Base-by-base conservation (phyloP, 35 echinoderm and acorn worm species). In the Hemicentrotus pulcherrimus region DNA sequence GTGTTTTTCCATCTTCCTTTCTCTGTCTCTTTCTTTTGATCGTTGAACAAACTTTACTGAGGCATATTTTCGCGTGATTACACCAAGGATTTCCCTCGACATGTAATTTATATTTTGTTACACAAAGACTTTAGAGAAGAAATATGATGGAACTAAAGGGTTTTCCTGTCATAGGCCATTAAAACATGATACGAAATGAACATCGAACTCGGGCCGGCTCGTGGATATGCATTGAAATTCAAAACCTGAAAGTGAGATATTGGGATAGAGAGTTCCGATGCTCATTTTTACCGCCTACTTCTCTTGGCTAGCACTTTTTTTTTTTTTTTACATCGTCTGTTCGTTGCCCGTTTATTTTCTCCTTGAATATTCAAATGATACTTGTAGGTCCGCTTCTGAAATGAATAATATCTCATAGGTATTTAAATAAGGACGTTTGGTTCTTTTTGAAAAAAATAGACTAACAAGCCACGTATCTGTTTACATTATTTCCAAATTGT, bases 21-120 rank as follows among this genome's bases (percentile, higher is more conserved):
- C 65, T 78, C 65, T 28, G 65, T 78, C 65, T 78, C 19, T 78
- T 12, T 90, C 46, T 46, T 33, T 28, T 46, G 32, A 47, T 90
- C 46, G 91, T 93, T 93, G 48, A 93, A 93, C 48, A 93, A 93
- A 93, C 91, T 93, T 93, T 47, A 31, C 46, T 16, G 91, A 58
- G 48, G 46, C 45, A 50, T 50, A 50, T 58, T 93, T 93, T 58
- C 91, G 91, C 91, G 45, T 47, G 46, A 93, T 93, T 93, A 93
- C 45, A 58, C 48, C 45, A 31, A 48, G 91, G 30, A 93, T 90
- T 93, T 93, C 91, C 48, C 45, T 58, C 91, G 45, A 31, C 91
- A 16, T 93, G 91, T 93, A 47, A 93, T 93, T 93, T 93, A 93
- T 93, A 93, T 93, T 58, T 93, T 47, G 88, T 93, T 55, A 93